Conservation (phyloP, 2,888 invertebrate genomes). For the Linyphia triangularis region DNA sequence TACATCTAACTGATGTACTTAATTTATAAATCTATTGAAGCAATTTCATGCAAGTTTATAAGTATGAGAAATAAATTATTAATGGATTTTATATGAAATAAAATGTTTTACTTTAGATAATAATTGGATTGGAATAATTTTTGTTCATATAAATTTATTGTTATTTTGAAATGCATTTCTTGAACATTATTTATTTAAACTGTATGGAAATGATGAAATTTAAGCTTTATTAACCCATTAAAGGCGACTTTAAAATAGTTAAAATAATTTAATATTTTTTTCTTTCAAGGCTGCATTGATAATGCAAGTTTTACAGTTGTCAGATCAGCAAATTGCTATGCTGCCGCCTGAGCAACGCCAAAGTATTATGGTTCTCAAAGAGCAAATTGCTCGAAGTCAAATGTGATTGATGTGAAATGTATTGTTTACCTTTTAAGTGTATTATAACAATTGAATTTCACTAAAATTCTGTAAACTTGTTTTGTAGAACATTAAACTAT, state of each 20-base stretch:
- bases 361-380: constrained; percentile 96
- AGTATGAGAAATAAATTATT: no score
- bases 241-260: no score
- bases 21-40: no score
- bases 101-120: not conserved
- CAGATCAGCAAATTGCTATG: constrained; percentile 97
- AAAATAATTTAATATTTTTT: no score
- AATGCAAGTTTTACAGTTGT: constrained; percentile 98
- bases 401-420: not conserved
- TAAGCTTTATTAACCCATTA: no score
- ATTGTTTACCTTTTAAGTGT: not conserved
- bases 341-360: constrained; percentile 97
- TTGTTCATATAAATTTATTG: not conserved
- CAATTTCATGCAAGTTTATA: no score
- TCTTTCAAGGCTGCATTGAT: constrained; percentile 90
- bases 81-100: no score
- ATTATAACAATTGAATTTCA: not conserved
- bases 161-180: not conserved
- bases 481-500: not conserved
- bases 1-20: no score
- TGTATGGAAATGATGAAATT: not conserved
- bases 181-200: not conserved
- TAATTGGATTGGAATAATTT: not conserved
- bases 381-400: constrained; percentile 86
- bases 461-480: not conserved